A percentile compares a stretch with the other conserved stretches of the same genome.
These are phyloP conservation scores for Plebejus argus DNA, from an alignment of 2,888 invertebrate genomes.

Conservation along the genomic window DNA sequence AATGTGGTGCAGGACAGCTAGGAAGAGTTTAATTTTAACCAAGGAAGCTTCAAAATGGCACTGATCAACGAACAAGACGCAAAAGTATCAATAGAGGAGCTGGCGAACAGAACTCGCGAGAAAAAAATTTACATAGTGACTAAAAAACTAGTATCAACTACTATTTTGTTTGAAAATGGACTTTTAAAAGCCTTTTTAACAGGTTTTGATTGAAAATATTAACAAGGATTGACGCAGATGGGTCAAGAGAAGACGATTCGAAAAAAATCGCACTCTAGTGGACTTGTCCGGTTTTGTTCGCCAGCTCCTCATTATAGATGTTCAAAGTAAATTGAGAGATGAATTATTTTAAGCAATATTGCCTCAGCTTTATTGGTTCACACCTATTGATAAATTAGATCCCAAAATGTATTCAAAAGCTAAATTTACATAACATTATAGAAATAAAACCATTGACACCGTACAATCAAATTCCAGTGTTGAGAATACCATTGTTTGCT, in stretches of 20 bases:
- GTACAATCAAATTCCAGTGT: not conserved
- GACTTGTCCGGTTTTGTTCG: too few species aligned
- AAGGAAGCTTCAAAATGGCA: not conserved
- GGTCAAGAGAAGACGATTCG: too few species aligned
- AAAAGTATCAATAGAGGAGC: too few species aligned
- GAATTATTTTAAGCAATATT: not conserved
- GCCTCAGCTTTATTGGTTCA: not conserved
- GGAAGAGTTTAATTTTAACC: constrained; percentile 20
- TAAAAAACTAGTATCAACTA: too few species aligned
- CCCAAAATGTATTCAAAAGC: not conserved
- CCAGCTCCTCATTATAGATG: too few species aligned
- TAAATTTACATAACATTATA: not conserved
- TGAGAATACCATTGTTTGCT: not conserved
- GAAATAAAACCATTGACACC: not conserved
- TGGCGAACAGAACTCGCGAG: too few species aligned
- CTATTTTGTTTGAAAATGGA: too few species aligned
- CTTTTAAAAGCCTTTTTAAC: too few species aligned
- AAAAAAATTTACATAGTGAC: too few species aligned
- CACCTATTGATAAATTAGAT: not conserved
- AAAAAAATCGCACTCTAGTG: too few species aligned
- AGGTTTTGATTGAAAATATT: too few species aligned
- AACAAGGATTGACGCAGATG: too few species aligned
- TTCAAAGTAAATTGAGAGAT: not conserved
- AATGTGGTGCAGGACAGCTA: constrained; percentile 1
- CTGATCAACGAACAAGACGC: not conserved